Evolutionary conservation across 2,888 invertebrate genomes (phyloP), one percentile per base, ranked within the genome.

Genomic region (Automeris io): DNA sequence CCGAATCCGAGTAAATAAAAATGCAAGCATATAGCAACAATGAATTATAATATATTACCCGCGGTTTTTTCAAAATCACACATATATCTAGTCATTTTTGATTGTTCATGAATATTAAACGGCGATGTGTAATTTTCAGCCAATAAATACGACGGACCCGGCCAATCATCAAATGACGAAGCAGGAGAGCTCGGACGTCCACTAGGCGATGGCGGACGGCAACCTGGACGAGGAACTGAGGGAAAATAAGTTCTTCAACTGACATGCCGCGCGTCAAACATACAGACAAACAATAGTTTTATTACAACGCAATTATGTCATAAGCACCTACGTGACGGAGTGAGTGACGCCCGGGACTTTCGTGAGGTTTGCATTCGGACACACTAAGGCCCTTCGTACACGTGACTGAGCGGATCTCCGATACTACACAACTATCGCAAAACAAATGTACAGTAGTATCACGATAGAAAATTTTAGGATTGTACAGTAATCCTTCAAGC

Each of bases 141-240:
- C 94, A 70, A 91, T 93, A 87, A 93, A 91, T 89, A 92, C 93
- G 72, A 91, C 93, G 74, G 94, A 94, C 87, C 92, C 93, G 83
- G 92, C 92, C 76, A 94, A 93, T 87, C 94, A 93, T 86, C 92
- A 92, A 88, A 85, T 92, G 79, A 67, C 48, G 57, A 93, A 93
- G 87, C 91, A 92, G 77, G 94, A 94, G 88, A 91, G 92, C 76
- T 93, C 93, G 68, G 94, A 94, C 89, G 93, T 93, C 82, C 93
- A 93, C 90, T 93, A 85, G 76, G 67, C 62, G 57, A 34, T 51
- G 16, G 19, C 21, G 23, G 25, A 7, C 19, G 11, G 8, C 25
- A 8, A 5, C 11, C 12, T 3, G 26, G 7, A 13, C 12, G 25
- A 8, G 12, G 24, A n/a, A n/a, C n/a, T n/a, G n/a, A n/a, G 13